Conservation (phyloP, 2,888 invertebrate species). For the Rhabditoides inermis region DNA sequence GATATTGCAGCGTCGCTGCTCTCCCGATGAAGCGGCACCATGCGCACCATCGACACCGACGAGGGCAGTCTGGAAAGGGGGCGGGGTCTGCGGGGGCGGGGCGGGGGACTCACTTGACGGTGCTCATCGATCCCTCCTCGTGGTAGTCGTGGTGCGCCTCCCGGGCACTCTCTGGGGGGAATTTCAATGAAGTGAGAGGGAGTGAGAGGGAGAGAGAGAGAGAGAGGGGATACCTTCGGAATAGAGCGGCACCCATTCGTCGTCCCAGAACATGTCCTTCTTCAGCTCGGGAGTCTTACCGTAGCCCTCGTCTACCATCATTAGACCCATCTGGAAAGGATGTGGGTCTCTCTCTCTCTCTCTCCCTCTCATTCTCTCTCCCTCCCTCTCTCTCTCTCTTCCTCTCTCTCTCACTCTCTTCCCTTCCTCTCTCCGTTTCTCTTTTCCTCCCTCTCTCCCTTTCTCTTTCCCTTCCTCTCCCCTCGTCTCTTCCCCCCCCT, state of each 20-base stretch:
- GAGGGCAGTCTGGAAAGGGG: slow-evolving; percentile 16
- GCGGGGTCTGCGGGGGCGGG: background rate
- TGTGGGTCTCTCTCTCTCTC: background rate
- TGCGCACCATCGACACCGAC: slow-evolving; percentile 27
- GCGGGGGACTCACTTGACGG: slow-evolving; percentile 20
- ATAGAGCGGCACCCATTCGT: slow-evolving; percentile 33
- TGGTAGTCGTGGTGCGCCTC: slow-evolving; percentile 20
- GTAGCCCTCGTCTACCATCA: slow-evolving; percentile 38
- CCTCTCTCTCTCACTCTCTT: background rate
- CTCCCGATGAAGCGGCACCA: slow-evolving; percentile 19
- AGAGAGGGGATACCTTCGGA: slow-evolving; percentile 12
- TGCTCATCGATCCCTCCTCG: slow-evolving; percentile 25
- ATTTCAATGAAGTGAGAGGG: no score
- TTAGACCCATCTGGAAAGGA: slow-evolving; percentile 28
- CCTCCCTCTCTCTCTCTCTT: background rate
- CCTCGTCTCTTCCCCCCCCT: background rate
- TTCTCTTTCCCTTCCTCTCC: background rate
- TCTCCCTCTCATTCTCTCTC: background rate
- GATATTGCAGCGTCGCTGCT: slow-evolving; percentile 2
- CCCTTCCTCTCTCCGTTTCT: background rate
- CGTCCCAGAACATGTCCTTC: slow-evolving; percentile 37
- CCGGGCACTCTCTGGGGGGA: slow-evolving; percentile 14
- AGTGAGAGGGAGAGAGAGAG: no score
- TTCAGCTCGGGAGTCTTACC: slow-evolving; percentile 27
- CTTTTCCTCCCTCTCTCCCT: background rate